These are phyloP conservation scores for Oreochromis niloticus DNA, from an alignment of 2,113 vertebrate species.

Conservation along the genomic window DNA sequence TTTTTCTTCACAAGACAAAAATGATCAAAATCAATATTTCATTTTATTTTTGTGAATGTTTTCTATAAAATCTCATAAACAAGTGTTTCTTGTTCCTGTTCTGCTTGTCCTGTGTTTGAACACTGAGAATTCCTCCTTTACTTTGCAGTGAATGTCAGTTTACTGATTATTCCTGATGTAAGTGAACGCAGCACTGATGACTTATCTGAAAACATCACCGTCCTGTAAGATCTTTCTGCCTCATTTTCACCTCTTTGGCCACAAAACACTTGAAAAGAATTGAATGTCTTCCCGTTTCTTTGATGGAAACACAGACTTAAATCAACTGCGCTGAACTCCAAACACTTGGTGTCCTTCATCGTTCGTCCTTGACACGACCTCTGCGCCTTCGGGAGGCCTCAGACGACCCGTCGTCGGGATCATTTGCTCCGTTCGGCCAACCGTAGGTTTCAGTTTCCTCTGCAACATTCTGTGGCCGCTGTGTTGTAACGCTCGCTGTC, in stretches of 20 bases:
- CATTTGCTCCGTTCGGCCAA: background rate
- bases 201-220: accelerated
- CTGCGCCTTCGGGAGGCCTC: background rate
- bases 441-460: background rate
- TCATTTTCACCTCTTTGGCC: background rate
- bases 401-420: too few species aligned
- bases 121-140: background rate
- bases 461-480: background rate
- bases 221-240: background rate
- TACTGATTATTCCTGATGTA: background rate
- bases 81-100: background rate
- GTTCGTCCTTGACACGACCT: background rate
- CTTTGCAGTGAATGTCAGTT: background rate
- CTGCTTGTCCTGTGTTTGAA: background rate
- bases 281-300: accelerated
- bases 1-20: background rate
- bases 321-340: accelerated
- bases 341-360: background rate
- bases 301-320: background rate
- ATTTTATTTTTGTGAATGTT: background rate
- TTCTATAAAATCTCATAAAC: background rate
- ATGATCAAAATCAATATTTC: background rate
- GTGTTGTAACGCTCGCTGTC: background rate
- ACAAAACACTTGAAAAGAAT: accelerated
- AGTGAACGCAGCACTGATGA: background rate